Evolutionary conservation across 2,113 vertebrate genomes (phyloP).

Genomic region (Connochaetes taurinus): DNA sequence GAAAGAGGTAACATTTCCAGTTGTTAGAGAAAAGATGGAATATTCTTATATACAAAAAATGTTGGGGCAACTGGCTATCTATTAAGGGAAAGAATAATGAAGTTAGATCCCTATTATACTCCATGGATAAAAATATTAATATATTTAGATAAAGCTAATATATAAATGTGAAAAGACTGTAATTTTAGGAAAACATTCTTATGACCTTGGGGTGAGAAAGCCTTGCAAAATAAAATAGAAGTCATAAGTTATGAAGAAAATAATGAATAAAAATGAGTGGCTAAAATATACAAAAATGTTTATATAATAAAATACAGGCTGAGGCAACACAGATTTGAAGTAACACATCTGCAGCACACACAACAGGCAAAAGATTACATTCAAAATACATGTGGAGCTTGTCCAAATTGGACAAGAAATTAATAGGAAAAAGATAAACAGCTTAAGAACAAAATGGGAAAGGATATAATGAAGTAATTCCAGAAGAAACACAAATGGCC

Average conservation of each 20-base stretch:
- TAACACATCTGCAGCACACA: not conserved
- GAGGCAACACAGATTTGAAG: not conserved
- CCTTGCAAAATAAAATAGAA: conserved; percentile 8
- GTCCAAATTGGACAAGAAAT: conserved; percentile 15
- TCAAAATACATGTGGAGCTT: not conserved
- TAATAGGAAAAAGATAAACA: conserved; percentile 17
- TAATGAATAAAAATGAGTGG: not conserved
- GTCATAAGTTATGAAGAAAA: not conserved
- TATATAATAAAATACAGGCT: conserved; percentile 1
- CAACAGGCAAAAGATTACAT: not conserved
- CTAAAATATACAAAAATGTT: not conserved
- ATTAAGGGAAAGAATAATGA: not conserved
- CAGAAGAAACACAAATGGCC: not conserved
- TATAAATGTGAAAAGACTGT: not conserved
- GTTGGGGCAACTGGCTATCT: not conserved
- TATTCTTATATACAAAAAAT: conserved; percentile 17
- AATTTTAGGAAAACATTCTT: conserved; percentile 8
- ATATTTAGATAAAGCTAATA: conserved; percentile 1
- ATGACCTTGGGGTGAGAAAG: not conserved
- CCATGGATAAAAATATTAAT: not conserved
- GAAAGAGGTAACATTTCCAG: not conserved
- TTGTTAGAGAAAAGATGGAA: not conserved
- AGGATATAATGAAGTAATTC: not conserved
- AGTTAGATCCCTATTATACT: not conserved
- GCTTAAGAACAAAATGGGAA: not conserved